Conservation (phyloP, 2,888 invertebrate genomes). For the Chymomyza amoena region DNA sequence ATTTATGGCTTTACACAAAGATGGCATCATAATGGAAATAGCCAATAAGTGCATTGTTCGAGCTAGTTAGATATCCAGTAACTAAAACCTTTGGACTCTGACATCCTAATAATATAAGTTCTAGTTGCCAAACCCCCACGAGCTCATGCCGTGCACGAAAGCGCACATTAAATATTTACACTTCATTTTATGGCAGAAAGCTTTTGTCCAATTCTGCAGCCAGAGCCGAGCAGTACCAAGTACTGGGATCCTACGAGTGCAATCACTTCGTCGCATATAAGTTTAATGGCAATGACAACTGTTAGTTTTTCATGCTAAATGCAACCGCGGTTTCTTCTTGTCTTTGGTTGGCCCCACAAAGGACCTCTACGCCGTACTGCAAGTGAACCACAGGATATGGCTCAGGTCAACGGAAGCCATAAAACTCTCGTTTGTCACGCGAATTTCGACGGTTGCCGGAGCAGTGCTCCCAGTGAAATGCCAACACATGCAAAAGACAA, state of each 20-base stretch:
- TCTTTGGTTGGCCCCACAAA: constrained; percentile 10
- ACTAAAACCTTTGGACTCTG: background rate
- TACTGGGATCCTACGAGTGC: constrained; percentile 56
- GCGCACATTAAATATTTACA: constrained; percentile 79
- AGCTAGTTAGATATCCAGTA: background rate
- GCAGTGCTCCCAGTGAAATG: constrained; percentile 46
- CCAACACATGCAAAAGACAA: constrained; percentile 74
- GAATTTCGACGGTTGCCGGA: constrained; percentile 58
- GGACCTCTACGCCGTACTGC: constrained; percentile 27
- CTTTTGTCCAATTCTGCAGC: background rate
- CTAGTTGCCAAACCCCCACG: background rate
- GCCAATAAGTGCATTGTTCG: background rate
- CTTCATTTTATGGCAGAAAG: constrained; percentile 75
- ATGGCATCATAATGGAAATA: background rate
- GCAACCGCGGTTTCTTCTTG: constrained; percentile 25
- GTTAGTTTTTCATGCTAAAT: constrained; percentile 48
- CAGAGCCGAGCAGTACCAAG: background rate
- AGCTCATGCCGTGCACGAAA: constrained; percentile 69
- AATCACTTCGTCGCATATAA: constrained; percentile 76
- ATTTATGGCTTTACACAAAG: background rate
- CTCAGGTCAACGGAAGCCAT: constrained; percentile 79
- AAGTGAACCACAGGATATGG: constrained; percentile 74
- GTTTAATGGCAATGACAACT: constrained; percentile 73
- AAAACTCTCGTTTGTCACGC: constrained; percentile 79
- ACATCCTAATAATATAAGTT: background rate